Base-by-base conservation (phyloP, 1,140 invertebrate species). In the Papilio polytes region DNA sequence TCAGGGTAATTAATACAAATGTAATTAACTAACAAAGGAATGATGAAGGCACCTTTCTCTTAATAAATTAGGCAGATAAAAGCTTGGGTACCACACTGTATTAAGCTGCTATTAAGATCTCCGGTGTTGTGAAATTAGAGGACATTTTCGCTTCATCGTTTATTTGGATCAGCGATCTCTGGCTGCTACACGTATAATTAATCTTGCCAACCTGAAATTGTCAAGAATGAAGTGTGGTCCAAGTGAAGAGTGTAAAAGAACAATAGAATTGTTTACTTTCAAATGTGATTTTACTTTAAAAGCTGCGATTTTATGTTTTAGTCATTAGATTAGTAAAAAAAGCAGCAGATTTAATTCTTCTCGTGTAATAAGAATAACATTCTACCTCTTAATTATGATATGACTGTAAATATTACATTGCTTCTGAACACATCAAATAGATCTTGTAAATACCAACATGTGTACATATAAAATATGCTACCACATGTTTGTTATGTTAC, bases 151-250 rank as follows among this genome's bases (percentile, higher is more conserved):
- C 44, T 48, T 13, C 41, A 26, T n/a, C 9, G 53, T 74, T 51
- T 15, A 74, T 74, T 46, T 51, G 20, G 20, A 74, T 74, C 74
- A 2, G 48, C 74, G 12, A n/a, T 70, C 4, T 70, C 26, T 74
- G 22, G 20, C 3, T 22, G 46, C 20, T 51, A 53, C 41, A 74
- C 22, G 15, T 2, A 44, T 70, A 63, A 84, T 83, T 81, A 86
- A 85, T 86, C 85, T 81, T 85, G 36, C 22, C 79, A 83, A 82
- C 70, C 85, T 81, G 66, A 82, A 85, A 84, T 78, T 74, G 73
- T 51, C 74, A 74, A 74, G 44, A 48, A 26, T 51, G 51, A 51
- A 22, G 13, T 74, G n/a, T 76, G 74, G 74, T 9, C 80, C 63
- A 70, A 80, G 81, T 82, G 48, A 53, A 74, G 74, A 81, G 78